phyloP scores from a whole-genome alignment of 1,140 invertebrate species.

The Delia radicum region DNA sequence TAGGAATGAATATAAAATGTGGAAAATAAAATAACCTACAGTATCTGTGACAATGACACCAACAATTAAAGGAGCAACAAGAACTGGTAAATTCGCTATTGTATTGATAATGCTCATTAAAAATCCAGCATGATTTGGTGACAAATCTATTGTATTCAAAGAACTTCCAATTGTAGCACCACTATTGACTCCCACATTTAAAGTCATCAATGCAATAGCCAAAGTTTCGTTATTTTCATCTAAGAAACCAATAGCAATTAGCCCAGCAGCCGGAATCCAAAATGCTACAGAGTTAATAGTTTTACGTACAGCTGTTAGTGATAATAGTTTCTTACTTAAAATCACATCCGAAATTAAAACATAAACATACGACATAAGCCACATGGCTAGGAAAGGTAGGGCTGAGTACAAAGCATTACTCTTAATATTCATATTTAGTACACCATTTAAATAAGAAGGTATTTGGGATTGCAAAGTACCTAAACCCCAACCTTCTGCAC shows the following conservation, averaged over 20 bases:
- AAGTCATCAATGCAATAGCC: conserved; percentile 65
- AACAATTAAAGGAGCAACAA: conserved; percentile 68
- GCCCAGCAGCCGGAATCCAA: conserved; percentile 61
- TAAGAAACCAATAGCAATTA: conserved; percentile 68
- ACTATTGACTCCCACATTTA: conserved; percentile 77
- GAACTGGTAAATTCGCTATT: conserved; percentile 69
- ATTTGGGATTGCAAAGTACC: conserved; percentile 90
- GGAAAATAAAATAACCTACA: conserved; percentile 55
- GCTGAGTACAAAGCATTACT: conserved; percentile 72
- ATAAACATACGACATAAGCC: conserved; percentile 67
- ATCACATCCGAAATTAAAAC: conserved; percentile 65
- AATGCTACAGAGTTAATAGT: conserved; percentile 65
- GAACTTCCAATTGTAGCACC: conserved; percentile 70
- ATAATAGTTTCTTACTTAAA: conserved; percentile 59
- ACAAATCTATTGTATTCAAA: conserved; percentile 72
- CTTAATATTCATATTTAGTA: conserved; percentile 78
- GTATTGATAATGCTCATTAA: conserved; percentile 74
- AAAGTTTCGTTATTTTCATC: conserved; percentile 57
- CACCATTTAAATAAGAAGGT: conserved; percentile 83
- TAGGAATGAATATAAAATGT: not conserved
- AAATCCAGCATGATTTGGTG: conserved; percentile 75
- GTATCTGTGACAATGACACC: conserved; percentile 65
- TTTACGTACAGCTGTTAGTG: conserved; percentile 63
- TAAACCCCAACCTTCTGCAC: conserved; percentile 90
- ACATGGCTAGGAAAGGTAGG: conserved; percentile 76